Percentiles rank a stretch among this genome's conserved stretches.
These are phyloP conservation scores for Mastomys natalensis DNA, from an alignment of 2,113 vertebrate species.

Conservation along the genomic window DNA sequence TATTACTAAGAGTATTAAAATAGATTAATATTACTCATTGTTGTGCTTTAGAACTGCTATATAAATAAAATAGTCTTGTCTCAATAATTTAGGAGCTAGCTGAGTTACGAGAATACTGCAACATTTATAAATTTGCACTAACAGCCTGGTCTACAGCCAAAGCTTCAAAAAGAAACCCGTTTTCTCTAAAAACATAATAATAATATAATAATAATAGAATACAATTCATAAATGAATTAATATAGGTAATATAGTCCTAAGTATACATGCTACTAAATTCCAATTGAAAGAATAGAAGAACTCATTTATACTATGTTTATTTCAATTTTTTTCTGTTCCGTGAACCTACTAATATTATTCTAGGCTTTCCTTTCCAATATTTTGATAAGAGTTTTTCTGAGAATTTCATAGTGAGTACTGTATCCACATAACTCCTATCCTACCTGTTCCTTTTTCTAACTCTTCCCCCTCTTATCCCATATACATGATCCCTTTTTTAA, in stretches of 20 bases:
- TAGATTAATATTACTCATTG: too few relatives aligned
- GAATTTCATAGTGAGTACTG: not conserved
- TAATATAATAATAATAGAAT: not conserved
- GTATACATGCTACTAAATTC: not conserved
- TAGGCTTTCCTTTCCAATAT: not conserved
- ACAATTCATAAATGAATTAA: not conserved
- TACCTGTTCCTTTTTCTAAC: not conserved
- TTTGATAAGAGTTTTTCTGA: not conserved
- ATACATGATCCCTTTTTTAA: not conserved
- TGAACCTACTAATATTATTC: constrained; percentile 23
- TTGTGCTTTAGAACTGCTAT: too few relatives aligned
- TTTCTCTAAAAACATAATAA: not conserved
- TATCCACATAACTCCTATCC: not conserved
- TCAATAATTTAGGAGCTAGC: too few relatives aligned
- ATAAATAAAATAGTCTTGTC: too few relatives aligned
- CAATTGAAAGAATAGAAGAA: not conserved
- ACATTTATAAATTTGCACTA: too few relatives aligned
- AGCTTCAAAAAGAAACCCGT: not conserved
- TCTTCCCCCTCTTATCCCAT: not conserved
- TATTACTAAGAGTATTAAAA: too few relatives aligned
- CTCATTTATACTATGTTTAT: constrained; percentile 3
- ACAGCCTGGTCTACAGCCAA: not conserved
- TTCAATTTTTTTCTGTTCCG: not conserved
- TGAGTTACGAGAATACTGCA: too few relatives aligned
- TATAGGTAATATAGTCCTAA: not conserved